Percentiles rank a stretch among this genome's conserved stretches.
Conservation (phyloP, 2,888 invertebrate genomes). For the Eilema sororculum region DNA sequence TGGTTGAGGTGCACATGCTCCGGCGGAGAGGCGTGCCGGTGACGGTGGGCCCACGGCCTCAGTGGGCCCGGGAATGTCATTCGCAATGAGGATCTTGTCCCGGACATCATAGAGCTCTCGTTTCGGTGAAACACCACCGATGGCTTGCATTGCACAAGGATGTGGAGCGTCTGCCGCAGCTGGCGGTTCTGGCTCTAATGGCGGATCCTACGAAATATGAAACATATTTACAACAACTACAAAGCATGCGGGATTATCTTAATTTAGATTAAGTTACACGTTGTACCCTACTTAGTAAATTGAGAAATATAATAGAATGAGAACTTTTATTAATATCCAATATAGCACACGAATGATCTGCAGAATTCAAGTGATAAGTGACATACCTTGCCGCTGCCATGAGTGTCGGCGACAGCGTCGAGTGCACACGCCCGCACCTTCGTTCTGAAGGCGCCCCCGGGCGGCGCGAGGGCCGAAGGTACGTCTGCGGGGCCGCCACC, state of each 20-base stretch:
- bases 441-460: constrained; percentile 85
- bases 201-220: constrained; percentile 70
- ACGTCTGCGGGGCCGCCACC: constrained; percentile 87
- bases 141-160: constrained; percentile 75
- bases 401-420: constrained; percentile 76
- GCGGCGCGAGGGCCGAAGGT: constrained; percentile 75
- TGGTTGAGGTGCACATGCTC: constrained; percentile 88
- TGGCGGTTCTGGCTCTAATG: constrained; percentile 74
- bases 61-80: constrained; percentile 70
- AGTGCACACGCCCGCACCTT: constrained; percentile 83
- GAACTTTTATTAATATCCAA: background rate
- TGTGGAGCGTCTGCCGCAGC: constrained; percentile 77
- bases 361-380: background rate
- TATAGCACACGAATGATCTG: background rate
- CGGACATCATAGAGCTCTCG: constrained; percentile 78
- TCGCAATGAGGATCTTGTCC: constrained; percentile 73
- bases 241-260: background rate
- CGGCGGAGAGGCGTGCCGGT: constrained; percentile 90
- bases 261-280: background rate
- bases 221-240: background rate
- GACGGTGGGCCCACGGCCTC: constrained; percentile 88
- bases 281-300: background rate
- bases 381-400: constrained; percentile 82
- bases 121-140: constrained; percentile 82
- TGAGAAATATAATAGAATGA: background rate